Base-by-base conservation (phyloP, 2,888 invertebrate species). In the Diadromus collaris region DNA sequence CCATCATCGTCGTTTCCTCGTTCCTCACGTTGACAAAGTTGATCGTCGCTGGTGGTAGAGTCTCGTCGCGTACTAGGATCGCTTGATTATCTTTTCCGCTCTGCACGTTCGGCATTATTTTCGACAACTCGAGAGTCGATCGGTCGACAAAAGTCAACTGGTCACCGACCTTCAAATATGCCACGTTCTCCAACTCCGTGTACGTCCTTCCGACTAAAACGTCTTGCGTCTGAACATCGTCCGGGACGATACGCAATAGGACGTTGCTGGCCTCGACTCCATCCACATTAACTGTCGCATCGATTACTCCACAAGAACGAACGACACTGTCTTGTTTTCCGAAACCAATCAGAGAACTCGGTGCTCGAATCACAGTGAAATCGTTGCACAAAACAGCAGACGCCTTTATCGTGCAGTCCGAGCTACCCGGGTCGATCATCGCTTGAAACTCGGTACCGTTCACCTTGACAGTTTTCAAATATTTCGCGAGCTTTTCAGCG, bases 121-220 rank as follows among this genome's bases (percentile, higher is more conserved):
- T 21, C 10, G 67, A 54, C 6, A 67, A 32, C 27, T 67, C 67
- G 6, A 54, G 24, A 2, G 54, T 24, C 6, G 67, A 67, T 16
- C 51, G 34, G 0, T 67, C 67, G 6, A 51, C 10, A 16, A 67
- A 67, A 7, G 54, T 2, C 6, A 67, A 16, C 0, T 16, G 13
- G 54, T 83, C 56, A 19, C 80, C 80, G 6, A 82, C 60, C 51
- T 82, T 81, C 29, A 71, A 73, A 24, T 81, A 82, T 1, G 71
- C 76, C 6, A 84, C 54, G 27, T 83, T 70, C 6, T 80, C 69
- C 29, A 80, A 56, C 9, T 84, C 84, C 1, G 81, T 83, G 27
- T 75, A 81, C 0, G 80, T 81, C n/a, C 84, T 76, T 13, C 84
- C 84, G 16, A 84, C 78, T 13, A 84, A 76, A 3, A 85, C 56